A percentile compares a stretch with the other conserved stretches of the same genome.
Evolutionary conservation across 2,797 vertebrate genomes (phyloP).

Genomic region (Hoplostethus atlanticus): DNA sequence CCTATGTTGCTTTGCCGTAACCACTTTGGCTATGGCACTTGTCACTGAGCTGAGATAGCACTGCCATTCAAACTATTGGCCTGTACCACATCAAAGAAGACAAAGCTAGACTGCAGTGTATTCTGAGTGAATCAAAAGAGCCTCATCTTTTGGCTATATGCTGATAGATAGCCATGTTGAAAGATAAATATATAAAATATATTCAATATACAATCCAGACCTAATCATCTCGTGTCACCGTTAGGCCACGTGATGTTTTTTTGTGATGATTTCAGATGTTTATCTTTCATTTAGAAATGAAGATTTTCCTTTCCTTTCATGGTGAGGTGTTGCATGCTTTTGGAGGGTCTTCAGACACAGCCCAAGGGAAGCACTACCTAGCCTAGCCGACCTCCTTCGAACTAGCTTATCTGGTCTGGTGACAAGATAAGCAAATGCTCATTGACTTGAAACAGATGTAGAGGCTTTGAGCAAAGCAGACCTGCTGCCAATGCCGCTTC

Average conservation of each 20-base stretch:
- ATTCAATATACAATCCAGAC: background rate
- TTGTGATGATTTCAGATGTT: background rate
- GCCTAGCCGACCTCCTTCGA: background rate
- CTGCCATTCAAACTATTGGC: background rate
- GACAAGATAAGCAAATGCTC: conserved; percentile 53
- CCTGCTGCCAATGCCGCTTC: conserved; percentile 19
- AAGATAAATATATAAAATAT: background rate
- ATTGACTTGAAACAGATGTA: conserved; percentile 69
- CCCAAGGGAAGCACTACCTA: conserved; percentile 9
- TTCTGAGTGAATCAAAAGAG: conserved; percentile 1
- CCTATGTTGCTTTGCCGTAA: conserved; percentile 14
- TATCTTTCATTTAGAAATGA: background rate
- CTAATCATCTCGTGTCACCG: too few species aligned
- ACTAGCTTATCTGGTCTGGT: conserved; percentile 44
- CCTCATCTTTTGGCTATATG: background rate
- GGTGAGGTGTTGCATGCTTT: conserved; percentile 1
- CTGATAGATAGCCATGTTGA: background rate
- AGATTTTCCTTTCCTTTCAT: background rate
- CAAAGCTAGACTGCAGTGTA: background rate
- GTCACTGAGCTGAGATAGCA: conserved; percentile 14
- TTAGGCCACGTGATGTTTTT: background rate
- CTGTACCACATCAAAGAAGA: conserved; percentile 18
- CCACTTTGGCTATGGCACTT: conserved; percentile 38
- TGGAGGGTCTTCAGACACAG: conserved; percentile 27
- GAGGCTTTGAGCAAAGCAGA: conserved; percentile 34